Percentiles rank a stretch among this genome's conserved stretches.
Evolutionary conservation across 1,140 invertebrate species (phyloP).

Genomic region (Brachionus calyciflorus): DNA sequence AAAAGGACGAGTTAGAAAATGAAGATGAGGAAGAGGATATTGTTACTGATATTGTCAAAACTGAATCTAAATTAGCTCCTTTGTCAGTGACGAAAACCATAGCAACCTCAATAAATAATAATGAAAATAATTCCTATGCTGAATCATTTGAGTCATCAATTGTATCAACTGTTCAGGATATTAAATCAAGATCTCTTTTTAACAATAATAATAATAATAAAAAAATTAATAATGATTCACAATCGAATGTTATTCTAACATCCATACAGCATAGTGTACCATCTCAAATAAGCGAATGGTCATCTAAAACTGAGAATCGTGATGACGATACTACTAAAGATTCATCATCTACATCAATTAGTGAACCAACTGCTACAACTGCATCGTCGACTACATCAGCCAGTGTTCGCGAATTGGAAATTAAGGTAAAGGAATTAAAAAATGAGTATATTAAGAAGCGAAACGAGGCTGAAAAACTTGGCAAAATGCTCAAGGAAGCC

Average conservation of each 20-base stretch:
- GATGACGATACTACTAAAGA: constrained; percentile 10
- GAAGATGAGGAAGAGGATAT: not conserved
- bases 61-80: not conserved
- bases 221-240: not conserved
- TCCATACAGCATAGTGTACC: not conserved
- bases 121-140: constrained; percentile 47
- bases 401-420: constrained; percentile 9
- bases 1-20: not conserved
- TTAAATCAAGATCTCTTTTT: not conserved
- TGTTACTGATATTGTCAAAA: not conserved
- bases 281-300: not conserved
- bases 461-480: constrained; percentile 32
- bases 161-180: not conserved
- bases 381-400: constrained; percentile 15
- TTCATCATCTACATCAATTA: not conserved
- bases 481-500: constrained; percentile 25
- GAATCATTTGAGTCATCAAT: constrained; percentile 49
- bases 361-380: not conserved
- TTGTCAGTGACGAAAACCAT: not conserved
- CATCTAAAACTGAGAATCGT: not conserved
- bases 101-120: constrained; percentile 10
- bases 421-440: constrained; percentile 24
- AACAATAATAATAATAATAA: too few species aligned
- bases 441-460: constrained; percentile 27
- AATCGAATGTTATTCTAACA: not conserved